A percentile compares a stretch with the other conserved stretches of the same genome.
Evolutionary conservation across 2,113 vertebrate genomes (phyloP).

Genomic region (Amia ocellicauda): DNA sequence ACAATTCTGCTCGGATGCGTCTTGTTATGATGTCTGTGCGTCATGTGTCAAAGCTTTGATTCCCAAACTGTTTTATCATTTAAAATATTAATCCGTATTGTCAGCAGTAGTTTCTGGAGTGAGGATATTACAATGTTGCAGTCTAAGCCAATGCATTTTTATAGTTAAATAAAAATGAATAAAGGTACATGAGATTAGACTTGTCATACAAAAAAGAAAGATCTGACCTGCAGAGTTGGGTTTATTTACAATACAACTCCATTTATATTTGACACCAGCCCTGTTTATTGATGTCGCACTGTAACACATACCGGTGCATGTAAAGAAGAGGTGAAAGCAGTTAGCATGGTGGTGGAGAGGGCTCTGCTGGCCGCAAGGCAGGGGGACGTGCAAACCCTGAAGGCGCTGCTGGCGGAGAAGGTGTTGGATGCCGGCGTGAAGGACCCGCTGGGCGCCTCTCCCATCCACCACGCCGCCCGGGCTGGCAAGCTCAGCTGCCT

Average conservation of each 20-base stretch:
- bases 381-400: conserved; percentile 76
- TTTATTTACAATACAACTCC: too few relatives aligned
- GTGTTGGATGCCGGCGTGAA: conserved; percentile 58
- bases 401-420: conserved; percentile 59
- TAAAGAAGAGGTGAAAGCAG: conserved; percentile 14
- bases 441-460: conserved; percentile 79
- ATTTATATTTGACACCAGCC: too few relatives aligned
- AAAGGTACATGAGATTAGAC: not conserved
- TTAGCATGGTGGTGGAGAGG: conserved; percentile 70
- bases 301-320: not conserved
- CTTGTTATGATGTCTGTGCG: too few relatives aligned
- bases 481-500: conserved; percentile 77
- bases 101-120: not conserved
- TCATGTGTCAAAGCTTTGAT: not conserved
- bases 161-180: too few relatives aligned
- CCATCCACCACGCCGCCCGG: conserved; percentile 85
- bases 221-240: too few relatives aligned
- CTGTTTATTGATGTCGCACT: conserved; percentile 28
- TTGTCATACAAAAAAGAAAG: not conserved
- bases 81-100: too few relatives aligned
- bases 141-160: not conserved
- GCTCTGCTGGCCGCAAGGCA: conserved; percentile 77
- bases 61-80: not conserved
- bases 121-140: not conserved
- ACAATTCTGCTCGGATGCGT: too few relatives aligned